Percentiles rank a stretch among this genome's conserved stretches.
These are phyloP conservation scores for Mandrillus leucophaeus DNA, from an alignment of 2,113 vertebrate genomes.

Conservation along the genomic window DNA sequence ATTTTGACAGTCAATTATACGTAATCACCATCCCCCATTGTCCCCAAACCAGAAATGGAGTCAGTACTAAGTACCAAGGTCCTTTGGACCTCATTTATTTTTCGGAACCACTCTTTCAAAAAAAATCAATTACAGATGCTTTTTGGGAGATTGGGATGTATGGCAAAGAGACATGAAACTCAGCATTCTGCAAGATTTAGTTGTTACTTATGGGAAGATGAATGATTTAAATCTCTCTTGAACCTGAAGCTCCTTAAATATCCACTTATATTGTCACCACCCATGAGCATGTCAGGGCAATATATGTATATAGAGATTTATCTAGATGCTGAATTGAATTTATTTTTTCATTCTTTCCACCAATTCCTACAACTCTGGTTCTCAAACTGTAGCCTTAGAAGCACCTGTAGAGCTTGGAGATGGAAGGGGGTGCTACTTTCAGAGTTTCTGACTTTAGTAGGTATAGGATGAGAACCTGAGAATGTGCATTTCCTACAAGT, in stretches of 20 bases:
- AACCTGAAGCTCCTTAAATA: conserved; percentile 27
- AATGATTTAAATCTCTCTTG: conserved; percentile 49
- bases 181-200: background rate
- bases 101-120: conserved; percentile 21
- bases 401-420: background rate
- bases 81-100: conserved; percentile 25
- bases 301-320: background rate
- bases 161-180: conserved; percentile 9
- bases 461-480: background rate
- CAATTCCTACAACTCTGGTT: background rate
- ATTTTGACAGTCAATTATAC: background rate
- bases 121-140: background rate
- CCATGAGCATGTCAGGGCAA: background rate
- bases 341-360: conserved; percentile 39
- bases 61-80: conserved; percentile 1
- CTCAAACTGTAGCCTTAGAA: background rate
- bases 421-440: background rate
- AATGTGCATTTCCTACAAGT: conserved; percentile 24
- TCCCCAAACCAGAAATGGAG: background rate
- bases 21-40: background rate
- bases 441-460: background rate
- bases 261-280: background rate
- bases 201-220: background rate
- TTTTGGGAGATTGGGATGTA: background rate
- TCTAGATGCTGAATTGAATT: background rate